These are phyloP conservation scores for Zaprionus lineosus DNA, from an alignment of 2,888 invertebrate genomes.

Conservation along the genomic window DNA sequence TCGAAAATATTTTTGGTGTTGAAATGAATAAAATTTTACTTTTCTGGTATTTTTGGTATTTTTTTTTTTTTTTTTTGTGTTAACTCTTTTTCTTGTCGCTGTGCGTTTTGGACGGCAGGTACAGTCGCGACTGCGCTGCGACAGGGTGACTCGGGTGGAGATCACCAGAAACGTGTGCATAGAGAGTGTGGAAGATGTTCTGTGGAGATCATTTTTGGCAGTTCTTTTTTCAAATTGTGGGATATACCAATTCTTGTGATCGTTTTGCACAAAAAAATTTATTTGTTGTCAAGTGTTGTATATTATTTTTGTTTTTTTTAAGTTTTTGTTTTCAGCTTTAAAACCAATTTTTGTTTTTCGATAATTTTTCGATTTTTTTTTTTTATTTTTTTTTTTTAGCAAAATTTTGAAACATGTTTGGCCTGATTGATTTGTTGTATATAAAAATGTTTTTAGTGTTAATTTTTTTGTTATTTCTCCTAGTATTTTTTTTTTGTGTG, in stretches of 20 bases:
- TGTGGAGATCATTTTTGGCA: slow-evolving; percentile 6
- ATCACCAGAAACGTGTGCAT: slow-evolving; percentile 17
- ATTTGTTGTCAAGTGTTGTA: slow-evolving; percentile 6
- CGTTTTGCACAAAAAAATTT: slow-evolving; percentile 9
- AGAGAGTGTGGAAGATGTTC: slow-evolving; percentile 2
- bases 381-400: slow-evolving; percentile 54
- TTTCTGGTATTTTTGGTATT: background rate
- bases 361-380: background rate
- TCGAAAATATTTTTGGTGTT: no score
- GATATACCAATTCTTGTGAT: no score
- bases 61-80: background rate
- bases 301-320: slow-evolving; percentile 3
- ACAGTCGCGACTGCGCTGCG: slow-evolving; percentile 26
- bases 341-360: slow-evolving; percentile 61
- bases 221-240: slow-evolving; percentile 2
- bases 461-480: slow-evolving; percentile 40
- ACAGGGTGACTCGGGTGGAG: slow-evolving; percentile 20
- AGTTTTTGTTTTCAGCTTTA: slow-evolving; percentile 36
- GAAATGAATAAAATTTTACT: no score
- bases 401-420: slow-evolving; percentile 83
- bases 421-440: slow-evolving; percentile 83
- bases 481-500: slow-evolving; percentile 42
- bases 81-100: slow-evolving; percentile 1
- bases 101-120: slow-evolving; percentile 1
- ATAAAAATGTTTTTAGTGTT: slow-evolving; percentile 68